Conservation (phyloP, 2,888 invertebrate species). For the Drosophila histrio region DNA sequence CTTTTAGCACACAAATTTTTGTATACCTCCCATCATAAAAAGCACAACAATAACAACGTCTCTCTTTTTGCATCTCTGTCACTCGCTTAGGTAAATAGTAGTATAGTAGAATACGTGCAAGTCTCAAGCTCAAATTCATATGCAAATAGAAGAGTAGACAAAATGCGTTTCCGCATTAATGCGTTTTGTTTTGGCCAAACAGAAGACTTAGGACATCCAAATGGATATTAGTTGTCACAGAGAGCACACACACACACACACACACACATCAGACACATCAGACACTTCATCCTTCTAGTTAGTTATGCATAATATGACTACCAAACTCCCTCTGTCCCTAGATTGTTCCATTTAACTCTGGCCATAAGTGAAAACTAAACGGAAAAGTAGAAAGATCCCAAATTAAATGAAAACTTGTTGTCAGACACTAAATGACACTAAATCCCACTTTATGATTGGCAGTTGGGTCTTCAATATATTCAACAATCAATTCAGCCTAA, state of each 20-base stretch:
- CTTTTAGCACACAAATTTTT: slow-evolving; percentile 72
- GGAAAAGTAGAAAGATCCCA: neutral
- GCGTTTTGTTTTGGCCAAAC: slow-evolving; percentile 70
- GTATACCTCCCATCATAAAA: slow-evolving; percentile 67
- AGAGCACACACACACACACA: slow-evolving; percentile 12
- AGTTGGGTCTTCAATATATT: neutral
- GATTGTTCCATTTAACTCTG: neutral
- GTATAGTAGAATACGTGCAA: slow-evolving; percentile 61
- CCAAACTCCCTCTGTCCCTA: neutral
- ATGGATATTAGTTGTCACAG: slow-evolving; percentile 72
- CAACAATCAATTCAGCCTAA: neutral
- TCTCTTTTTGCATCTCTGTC: neutral
- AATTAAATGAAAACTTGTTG: slow-evolving; percentile 18
- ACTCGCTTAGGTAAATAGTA: slow-evolving; percentile 64
- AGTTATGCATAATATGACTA: slow-evolving; percentile 38
- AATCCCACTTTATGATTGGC: slow-evolving; percentile 4
- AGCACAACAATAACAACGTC: slow-evolving; percentile 66
- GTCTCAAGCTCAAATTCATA: slow-evolving; percentile 53
- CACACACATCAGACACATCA: neutral
- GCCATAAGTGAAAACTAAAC: slow-evolving; percentile 10
- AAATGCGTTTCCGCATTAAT: slow-evolving; percentile 80
- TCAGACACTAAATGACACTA: neutral
- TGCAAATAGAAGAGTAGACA: slow-evolving; percentile 64
- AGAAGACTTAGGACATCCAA: slow-evolving; percentile 37
- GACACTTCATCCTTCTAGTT: slow-evolving; percentile 40